These are phyloP conservation scores for Notocelia uddmanniana DNA, from an alignment of 2,888 invertebrate genomes.

Conservation along the genomic window DNA sequence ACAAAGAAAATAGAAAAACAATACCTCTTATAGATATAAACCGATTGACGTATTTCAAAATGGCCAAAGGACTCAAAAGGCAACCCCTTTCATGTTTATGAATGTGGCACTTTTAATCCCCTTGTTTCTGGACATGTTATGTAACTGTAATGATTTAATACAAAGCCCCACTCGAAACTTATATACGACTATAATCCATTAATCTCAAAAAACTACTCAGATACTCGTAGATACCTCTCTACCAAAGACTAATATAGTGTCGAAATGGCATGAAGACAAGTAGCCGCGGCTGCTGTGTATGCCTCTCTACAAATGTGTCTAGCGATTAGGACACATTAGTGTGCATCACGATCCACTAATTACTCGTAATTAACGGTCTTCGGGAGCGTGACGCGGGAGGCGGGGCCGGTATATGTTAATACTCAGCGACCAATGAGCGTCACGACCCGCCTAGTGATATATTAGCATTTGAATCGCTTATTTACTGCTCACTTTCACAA, in stretches of 20 bases:
- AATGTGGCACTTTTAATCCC: background rate
- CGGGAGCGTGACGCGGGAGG: conserved; percentile 71
- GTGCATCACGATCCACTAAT: conserved; percentile 73
- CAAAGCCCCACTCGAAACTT: too few relatives aligned
- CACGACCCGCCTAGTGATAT: conserved; percentile 82
- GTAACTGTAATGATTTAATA: too few relatives aligned
- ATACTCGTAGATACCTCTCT: conserved; percentile 10
- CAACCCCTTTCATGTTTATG: background rate
- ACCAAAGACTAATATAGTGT: background rate
- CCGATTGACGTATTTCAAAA: background rate
- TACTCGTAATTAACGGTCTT: conserved; percentile 79
- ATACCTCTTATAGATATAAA: too few relatives aligned
- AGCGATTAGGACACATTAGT: conserved; percentile 55
- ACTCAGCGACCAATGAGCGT: conserved; percentile 80
- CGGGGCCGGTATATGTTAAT: conserved; percentile 83
- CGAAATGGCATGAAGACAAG: conserved; percentile 17
- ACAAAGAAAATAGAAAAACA: too few relatives aligned
- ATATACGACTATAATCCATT: background rate
- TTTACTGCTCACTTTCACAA: conserved; percentile 61
- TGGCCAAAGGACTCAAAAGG: background rate
- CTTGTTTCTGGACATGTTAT: background rate
- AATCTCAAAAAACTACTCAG: background rate
- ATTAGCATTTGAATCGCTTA: conserved; percentile 85
- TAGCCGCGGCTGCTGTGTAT: conserved; percentile 19
- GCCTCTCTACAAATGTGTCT: conserved; percentile 47